Base-by-base conservation (phyloP, 2,797 vertebrate species). In the Urocyon cinereoargenteus region DNA sequence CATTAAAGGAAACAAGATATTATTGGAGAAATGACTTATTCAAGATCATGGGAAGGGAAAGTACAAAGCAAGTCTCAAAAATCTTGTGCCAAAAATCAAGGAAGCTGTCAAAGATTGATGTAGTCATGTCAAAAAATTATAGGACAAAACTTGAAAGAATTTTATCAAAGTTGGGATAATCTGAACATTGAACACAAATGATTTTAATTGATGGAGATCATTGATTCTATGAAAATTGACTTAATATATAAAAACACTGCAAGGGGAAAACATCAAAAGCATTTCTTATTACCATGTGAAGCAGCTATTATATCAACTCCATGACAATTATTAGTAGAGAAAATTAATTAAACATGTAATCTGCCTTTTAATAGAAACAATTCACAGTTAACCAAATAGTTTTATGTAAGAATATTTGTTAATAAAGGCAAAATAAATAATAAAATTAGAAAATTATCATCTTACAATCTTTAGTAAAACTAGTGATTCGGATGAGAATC, bases 311-410 rank as follows among this genome's bases (percentile, higher is more conserved):
- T 34, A 78, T 9, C 11, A 92, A 51, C 3, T 57, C 16, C 34
- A 68, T 90, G 36, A 92, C 61, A 87, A 92, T 66, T 57, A 2
- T 82, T 66, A 77, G 51, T 79, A 78, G 45, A 90, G 45, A 92
- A 59, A 92, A 95, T 34, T 91, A 83, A 95, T 57, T 91, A 75
- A 93, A 62, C 24, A 89, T 57, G 4, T 77, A 82, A 57, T 6
- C 0, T 51, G n/a, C 1, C 31, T 79, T 92, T 87, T 19, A 28
- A n/a, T 59, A 84, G 19, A 83, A 90, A 34, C 12, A 61, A 14
- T 64, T 94, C 64, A 78, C 3, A 3, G 7, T 14, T 34, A 77
- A 51, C 13, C 36, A 57, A 84, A 85, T 49, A 70, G 11, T 34
- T 87, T 61, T 94, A 59, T 8, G 40, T 64, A 89, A 94, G 31